A percentile compares a stretch with the other conserved stretches of the same genome.
phyloP scores from a whole-genome alignment of 2,113 vertebrate species.

The Clarias magur region DNA sequence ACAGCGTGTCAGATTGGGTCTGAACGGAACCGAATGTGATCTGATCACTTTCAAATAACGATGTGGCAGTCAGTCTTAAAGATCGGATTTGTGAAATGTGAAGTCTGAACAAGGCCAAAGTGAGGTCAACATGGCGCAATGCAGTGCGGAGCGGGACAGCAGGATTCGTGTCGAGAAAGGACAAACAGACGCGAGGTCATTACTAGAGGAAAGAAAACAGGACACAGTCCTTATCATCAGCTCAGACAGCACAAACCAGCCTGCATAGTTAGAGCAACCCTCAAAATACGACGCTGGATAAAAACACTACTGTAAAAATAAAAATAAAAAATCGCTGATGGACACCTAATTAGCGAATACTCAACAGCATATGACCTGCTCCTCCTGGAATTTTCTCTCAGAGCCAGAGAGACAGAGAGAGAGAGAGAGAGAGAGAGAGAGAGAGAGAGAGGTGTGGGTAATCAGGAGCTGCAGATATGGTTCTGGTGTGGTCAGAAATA shows the following conservation, averaged over 20 bases:
- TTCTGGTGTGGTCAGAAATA: slow-evolving; percentile 4
- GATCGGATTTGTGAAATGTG: too few species aligned
- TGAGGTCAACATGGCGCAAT: slow-evolving; percentile 17
- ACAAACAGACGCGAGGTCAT: slow-evolving; percentile 27
- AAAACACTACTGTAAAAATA: background rate
- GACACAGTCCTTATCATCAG: background rate
- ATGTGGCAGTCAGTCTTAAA: too few species aligned
- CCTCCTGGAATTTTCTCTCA: background rate
- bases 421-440: background rate
- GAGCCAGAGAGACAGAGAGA: background rate
- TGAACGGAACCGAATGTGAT: too few species aligned
- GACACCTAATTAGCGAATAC: slow-evolving; percentile 7
- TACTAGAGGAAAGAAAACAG: slow-evolving; percentile 28
- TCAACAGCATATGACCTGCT: background rate
- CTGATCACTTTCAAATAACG: too few species aligned
- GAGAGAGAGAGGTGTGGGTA: background rate
- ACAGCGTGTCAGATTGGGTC: too few species aligned
- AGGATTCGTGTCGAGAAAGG: slow-evolving; percentile 16
- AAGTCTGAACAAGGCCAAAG: background rate
- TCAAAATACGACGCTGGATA: background rate
- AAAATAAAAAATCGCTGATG: background rate
- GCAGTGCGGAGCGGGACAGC: background rate
- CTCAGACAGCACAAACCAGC: background rate
- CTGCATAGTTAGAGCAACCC: background rate
- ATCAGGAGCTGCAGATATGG: background rate